Evolutionary conservation across 2,888 invertebrate species (phyloP).

Genomic region (Athalia rosae): DNA sequence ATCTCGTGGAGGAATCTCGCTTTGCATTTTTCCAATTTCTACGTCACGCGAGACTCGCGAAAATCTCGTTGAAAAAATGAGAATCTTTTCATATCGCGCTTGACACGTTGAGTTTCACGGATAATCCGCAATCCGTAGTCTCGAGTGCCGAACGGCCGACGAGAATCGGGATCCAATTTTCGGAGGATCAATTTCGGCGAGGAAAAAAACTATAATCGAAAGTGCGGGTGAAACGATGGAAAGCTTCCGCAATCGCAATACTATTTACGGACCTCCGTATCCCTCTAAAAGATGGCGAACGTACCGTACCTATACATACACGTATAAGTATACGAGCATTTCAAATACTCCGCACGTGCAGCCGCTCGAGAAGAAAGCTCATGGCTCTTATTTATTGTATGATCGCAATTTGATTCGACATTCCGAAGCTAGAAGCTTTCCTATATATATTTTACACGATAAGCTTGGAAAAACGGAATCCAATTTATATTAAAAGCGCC

Average conservation of each 20-base stretch:
- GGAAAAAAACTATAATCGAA: too few species aligned
- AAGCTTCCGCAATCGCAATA: too few species aligned
- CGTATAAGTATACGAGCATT: not conserved
- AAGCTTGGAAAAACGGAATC: conserved; percentile 25
- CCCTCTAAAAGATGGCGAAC: too few species aligned
- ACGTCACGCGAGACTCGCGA: not conserved
- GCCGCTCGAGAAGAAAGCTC: not conserved
- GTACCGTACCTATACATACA: not conserved
- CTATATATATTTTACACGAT: not conserved
- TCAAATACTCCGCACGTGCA: not conserved
- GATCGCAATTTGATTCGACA: conserved; percentile 33
- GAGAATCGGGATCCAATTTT: too few species aligned
- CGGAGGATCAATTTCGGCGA: too few species aligned
- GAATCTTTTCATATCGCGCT: too few species aligned
- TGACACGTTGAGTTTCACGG: too few species aligned
- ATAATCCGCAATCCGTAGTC: too few species aligned
- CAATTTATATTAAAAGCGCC: conserved; percentile 42
- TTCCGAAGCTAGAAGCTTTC: conserved; percentile 29
- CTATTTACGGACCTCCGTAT: too few species aligned
- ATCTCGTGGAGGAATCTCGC: not conserved
- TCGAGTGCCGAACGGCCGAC: too few species aligned
- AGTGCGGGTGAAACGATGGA: too few species aligned
- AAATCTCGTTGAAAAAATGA: too few species aligned
- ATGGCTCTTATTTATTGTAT: not conserved
- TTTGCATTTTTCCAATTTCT: not conserved